A percentile compares a stretch with the other conserved stretches of the same genome.
Conservation (phyloP, 2,888 invertebrate genomes). For the Drosophila monieri region DNA sequence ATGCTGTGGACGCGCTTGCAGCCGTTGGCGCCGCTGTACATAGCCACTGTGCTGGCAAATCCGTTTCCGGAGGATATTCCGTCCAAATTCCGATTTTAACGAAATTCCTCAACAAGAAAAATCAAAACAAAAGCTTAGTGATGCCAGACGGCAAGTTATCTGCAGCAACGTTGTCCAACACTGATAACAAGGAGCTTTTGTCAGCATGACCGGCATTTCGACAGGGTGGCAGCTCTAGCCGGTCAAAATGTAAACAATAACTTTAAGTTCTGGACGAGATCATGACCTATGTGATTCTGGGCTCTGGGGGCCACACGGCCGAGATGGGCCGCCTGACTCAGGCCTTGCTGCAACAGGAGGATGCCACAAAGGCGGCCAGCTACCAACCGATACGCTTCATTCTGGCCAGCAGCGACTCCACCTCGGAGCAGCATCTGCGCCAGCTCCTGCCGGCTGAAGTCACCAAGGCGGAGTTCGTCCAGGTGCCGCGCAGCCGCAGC, state of each 20-base stretch:
- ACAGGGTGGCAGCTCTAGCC: neutral
- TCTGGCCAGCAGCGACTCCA: conserved; percentile 90
- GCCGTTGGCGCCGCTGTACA: conserved; percentile 62
- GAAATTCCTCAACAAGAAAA: neutral
- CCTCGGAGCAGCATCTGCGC: conserved; percentile 89
- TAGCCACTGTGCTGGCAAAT: conserved; percentile 35
- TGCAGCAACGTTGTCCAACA: neutral
- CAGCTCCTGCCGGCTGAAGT: conserved; percentile 42
- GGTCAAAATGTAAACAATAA: conserved; percentile 5
- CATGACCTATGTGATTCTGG: conserved; percentile 78
- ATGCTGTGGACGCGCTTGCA: conserved; percentile 65
- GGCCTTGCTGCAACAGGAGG: conserved; percentile 83
- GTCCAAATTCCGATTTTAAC: neutral
- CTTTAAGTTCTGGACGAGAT: conserved; percentile 12
- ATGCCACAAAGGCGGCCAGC: conserved; percentile 1
- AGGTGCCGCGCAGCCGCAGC: conserved; percentile 92
- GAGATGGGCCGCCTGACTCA: conserved; percentile 93
- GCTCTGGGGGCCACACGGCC: conserved; percentile 90
- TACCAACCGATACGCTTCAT: conserved; percentile 92
- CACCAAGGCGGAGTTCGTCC: conserved; percentile 84
- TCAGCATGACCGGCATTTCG: neutral
- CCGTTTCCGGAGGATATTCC: neutral
- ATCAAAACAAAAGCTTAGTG: neutral
- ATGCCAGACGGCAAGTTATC: neutral
- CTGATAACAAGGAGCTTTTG: neutral